Evolutionary conservation across 2,888 invertebrate species (phyloP), one percentile per base, ranked within the genome.

Genomic region (Crocallis elinguaria): DNA sequence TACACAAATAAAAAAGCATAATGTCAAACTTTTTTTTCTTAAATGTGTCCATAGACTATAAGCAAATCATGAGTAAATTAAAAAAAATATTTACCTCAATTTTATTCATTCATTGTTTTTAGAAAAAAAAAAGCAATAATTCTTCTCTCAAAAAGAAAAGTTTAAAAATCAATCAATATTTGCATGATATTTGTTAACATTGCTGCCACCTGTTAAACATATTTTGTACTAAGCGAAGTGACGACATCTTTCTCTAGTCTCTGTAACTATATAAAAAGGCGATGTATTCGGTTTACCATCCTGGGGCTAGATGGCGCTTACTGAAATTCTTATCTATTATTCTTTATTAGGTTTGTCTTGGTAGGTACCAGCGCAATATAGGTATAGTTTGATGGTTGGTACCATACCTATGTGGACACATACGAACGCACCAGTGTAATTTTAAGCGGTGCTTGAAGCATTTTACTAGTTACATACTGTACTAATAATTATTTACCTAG

Each of bases 1-100:
- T 85, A 87, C 86, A 88, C 85, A 89, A 88, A 88, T 84, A 88
- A 84, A 80, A 83, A 86, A 83, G 81, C 86, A 87, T 82, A 82
- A 75, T 62, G 67, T 38, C 57, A 53, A 50, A 64, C 59, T 73
- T 66, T 67, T 66, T 68, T 76, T 70, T 70, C 62, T 69, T 58
- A 41, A 54, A 53, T 60, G 45, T 30, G 39, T 49, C 64, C 79
- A 81, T 70, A 79, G 80, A 80, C 71, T 67, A 73, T 32, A 39
- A 3, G 3, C 13, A 8, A 21, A 27, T 16, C 14, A n/a, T 50
- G 13, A 16, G 44, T 39, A 58, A 52, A 51, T 46, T 29, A 50
- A 36, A 46, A 11, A 41, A 30, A 9, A 7, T 2, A 37, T 23
- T 2, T 21, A 37, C 23, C n/a, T n/a, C n/a, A 12, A 29, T 5